Evolutionary conservation across 1,140 invertebrate species (phyloP).

Genomic region (Trichonephila inaurata): DNA sequence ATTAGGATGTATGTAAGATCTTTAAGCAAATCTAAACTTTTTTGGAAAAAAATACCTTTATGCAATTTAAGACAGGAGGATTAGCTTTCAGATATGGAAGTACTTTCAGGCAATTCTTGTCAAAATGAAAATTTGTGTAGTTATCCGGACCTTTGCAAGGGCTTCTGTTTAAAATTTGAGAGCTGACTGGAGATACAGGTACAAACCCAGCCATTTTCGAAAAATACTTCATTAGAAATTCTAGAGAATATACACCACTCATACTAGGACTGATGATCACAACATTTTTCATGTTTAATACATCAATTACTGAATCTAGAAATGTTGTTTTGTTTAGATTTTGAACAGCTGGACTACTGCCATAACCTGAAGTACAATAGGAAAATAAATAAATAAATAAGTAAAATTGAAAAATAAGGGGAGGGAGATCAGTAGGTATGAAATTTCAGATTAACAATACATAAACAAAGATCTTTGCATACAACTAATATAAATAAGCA

Average conservation of each 20-base stretch:
- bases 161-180: constrained; percentile 66
- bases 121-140: background rate
- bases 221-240: constrained; percentile 79
- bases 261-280: constrained; percentile 82
- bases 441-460: no score
- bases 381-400: no score
- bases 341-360: background rate
- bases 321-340: constrained; percentile 78
- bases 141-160: constrained; percentile 12
- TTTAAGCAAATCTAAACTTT: background rate
- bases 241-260: constrained; percentile 81
- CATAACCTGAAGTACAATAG: constrained; percentile 23
- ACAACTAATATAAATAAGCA: no score
- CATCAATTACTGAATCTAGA: constrained; percentile 79
- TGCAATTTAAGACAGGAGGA: constrained; percentile 41
- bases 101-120: constrained; percentile 30
- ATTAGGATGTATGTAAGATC: no score
- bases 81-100: constrained; percentile 18
- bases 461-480: no score
- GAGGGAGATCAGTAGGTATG: no score
- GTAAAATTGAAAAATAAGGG: no score
- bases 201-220: constrained; percentile 80
- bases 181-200: constrained; percentile 81
- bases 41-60: constrained; percentile 4
- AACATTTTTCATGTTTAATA: constrained; percentile 78